Conservation (phyloP, 2,797 vertebrate species). For the Falco columbarius region DNA sequence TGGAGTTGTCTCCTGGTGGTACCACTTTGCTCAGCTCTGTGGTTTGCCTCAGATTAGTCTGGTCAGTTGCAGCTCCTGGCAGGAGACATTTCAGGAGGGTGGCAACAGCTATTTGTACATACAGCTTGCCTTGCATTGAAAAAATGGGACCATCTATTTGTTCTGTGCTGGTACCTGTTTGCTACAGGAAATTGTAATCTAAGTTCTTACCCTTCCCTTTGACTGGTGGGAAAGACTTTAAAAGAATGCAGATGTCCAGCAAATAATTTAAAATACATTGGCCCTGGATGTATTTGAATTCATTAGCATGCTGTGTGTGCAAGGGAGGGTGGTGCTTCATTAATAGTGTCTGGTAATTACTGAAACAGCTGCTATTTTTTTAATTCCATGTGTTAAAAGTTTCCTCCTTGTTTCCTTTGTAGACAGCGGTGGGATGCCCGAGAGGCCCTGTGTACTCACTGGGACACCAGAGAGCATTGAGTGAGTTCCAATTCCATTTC, state of each 20-base stretch:
- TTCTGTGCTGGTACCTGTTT: background rate
- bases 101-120: background rate
- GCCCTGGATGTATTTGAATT: background rate
- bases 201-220: background rate
- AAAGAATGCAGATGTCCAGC: background rate
- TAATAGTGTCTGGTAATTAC: background rate
- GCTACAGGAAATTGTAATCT: background rate
- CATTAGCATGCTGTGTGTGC: background rate
- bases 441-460: conserved; percentile 95
- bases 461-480: conserved; percentile 96
- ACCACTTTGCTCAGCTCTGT: background rate
- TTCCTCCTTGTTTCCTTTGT: conserved; percentile 58
- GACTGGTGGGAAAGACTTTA: background rate
- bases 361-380: background rate
- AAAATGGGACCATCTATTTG: background rate
- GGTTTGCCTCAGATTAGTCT: background rate
- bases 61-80: background rate
- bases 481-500: conserved; percentile 83
- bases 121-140: background rate
- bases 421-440: conserved; percentile 98
- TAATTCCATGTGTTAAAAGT: background rate
- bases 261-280: background rate
- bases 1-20: background rate
- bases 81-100: background rate
- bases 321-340: background rate